phyloP scores from a whole-genome alignment of 2,113 vertebrate species.

The Apteryx owenii region DNA sequence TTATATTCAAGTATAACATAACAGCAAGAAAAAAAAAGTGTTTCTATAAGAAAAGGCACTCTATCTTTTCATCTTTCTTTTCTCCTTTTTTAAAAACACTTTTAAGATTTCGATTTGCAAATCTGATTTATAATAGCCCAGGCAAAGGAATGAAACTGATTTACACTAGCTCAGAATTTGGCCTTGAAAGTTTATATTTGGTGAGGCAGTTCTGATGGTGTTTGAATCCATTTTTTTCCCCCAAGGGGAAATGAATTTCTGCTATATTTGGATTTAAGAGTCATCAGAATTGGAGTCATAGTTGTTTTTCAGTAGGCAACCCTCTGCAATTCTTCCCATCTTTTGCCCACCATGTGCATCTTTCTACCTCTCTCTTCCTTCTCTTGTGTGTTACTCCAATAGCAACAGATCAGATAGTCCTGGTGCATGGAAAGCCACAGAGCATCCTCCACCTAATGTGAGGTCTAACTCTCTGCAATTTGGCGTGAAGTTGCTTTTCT shows the following conservation, averaged over 20 bases:
- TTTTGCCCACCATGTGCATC: background rate
- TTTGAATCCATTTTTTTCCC: background rate
- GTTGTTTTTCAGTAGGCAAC: background rate
- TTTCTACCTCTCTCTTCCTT: background rate
- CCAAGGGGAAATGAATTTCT: background rate
- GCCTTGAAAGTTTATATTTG: background rate
- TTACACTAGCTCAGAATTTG: background rate
- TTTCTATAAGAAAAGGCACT: constrained; percentile 14
- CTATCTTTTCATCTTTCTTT: constrained; percentile 11
- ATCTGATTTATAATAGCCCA: constrained; percentile 5
- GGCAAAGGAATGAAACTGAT: background rate
- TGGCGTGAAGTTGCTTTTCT: background rate
- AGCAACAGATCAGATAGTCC: background rate
- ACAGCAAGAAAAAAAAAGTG: background rate
- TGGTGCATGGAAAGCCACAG: background rate
- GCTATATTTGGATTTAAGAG: background rate
- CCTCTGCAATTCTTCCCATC: background rate
- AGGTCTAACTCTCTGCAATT: background rate
- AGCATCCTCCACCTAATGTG: accelerated
- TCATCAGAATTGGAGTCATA: background rate
- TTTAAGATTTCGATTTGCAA: constrained; percentile 27
- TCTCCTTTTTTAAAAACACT: background rate
- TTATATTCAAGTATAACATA: constrained; percentile 31
- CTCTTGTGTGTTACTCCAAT: background rate
- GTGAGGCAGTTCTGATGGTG: background rate